Base-by-base conservation (phyloP, 2,888 invertebrate genomes). In the Nymphalis c-album region DNA sequence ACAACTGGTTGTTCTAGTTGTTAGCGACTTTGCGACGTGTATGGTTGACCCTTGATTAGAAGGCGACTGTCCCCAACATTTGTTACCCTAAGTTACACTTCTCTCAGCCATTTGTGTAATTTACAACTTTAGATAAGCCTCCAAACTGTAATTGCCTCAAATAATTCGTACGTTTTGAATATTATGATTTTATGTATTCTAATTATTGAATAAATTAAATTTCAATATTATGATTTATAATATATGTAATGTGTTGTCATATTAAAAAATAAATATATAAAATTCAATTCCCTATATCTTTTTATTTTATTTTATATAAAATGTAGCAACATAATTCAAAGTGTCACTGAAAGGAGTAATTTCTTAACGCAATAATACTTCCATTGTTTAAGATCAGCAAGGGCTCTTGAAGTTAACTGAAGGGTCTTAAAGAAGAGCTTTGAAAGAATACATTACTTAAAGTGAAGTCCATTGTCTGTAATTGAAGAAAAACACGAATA, bases 41-140 rank as follows among this genome's bases (percentile, higher is more conserved):
- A 61, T 61, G 61, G 61, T 51, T 51, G 65, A 67, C 75, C 79
- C 77, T 76, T 82, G 82, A 84, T 83, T 84, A 80, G 81, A 82
- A 64, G 64, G 71, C 62, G 79, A 78, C 79, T 77, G 79, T 80
- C 79, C 80, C 72, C 74, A 71, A 74, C 77, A 80, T 75, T 78
- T 74, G 75, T 74, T 73, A 65, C 70, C 64, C 60, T 71, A 66
- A 73, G 70, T 74, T 75, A 71, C 67, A 65, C 64, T 67, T 59
- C 48, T 57, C 18, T 60, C 55, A 60, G 60, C 69, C 63, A 64
- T 71, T 69, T 71, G 71, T 63, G 69, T 64, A 62, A 67, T 67
- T 68, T 65, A 64, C 60, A 69, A 67, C 64, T 64, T 65, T 55
- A 46, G 67, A 59, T 63, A 58, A 63, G 51, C 62, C 62, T 67